phyloP scores from a whole-genome alignment of 1,140 invertebrate genomes.

The Drosophila leontia region DNA sequence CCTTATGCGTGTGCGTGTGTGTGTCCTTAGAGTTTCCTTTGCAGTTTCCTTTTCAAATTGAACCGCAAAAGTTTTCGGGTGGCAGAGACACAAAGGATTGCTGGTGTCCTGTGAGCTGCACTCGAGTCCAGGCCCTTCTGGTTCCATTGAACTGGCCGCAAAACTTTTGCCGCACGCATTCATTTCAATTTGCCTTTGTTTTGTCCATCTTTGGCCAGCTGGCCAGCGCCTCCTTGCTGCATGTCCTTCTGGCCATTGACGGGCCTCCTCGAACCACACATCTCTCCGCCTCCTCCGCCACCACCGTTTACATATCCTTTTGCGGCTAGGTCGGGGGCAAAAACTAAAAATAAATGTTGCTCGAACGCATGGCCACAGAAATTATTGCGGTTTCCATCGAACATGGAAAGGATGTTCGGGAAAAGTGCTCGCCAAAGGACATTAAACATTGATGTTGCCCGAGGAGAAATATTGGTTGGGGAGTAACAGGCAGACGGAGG shows the following conservation, averaged over 20 bases:
- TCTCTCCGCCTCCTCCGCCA: slow-evolving; percentile 28
- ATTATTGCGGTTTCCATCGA: slow-evolving; percentile 71
- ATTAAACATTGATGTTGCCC: slow-evolving; percentile 63
- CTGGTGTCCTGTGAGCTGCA: slow-evolving; percentile 70
- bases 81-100: slow-evolving; percentile 61
- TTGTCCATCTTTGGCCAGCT: slow-evolving; percentile 35
- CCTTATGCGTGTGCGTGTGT: slow-evolving; percentile 7
- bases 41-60: slow-evolving; percentile 76
- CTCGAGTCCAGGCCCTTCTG: slow-evolving; percentile 27
- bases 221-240: slow-evolving; percentile 9
- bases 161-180: slow-evolving; percentile 78
- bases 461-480: slow-evolving; percentile 7
- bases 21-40: slow-evolving; percentile 35
- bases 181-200: slow-evolving; percentile 75
- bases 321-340: slow-evolving; percentile 39
- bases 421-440: slow-evolving; percentile 41
- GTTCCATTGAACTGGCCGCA: slow-evolving; percentile 35
- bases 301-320: slow-evolving; percentile 37
- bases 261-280: slow-evolving; percentile 39
- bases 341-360: slow-evolving; percentile 74
- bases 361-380: slow-evolving; percentile 58
- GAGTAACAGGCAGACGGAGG: not conserved
- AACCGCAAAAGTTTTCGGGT: slow-evolving; percentile 71
- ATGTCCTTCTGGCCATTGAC: slow-evolving; percentile 59
- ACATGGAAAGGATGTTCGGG: slow-evolving; percentile 22